phyloP scores from a whole-genome alignment of 2,888 invertebrate species.

The Sinopyrophorus schimmeli region DNA sequence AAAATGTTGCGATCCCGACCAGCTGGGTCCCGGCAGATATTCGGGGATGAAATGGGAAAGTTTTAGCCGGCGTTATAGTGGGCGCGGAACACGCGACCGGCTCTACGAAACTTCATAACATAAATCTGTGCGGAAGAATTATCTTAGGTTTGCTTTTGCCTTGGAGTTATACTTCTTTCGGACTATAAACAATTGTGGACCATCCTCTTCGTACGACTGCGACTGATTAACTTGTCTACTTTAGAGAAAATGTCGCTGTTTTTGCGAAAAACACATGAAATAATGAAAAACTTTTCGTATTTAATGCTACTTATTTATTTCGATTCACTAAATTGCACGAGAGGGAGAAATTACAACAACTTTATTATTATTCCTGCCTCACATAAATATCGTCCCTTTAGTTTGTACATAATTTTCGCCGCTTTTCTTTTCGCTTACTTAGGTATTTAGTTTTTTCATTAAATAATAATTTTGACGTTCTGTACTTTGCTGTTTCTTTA shows the following conservation, averaged over 20 bases:
- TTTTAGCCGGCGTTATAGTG: slow-evolving; percentile 34
- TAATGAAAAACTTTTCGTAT: slow-evolving; percentile 37
- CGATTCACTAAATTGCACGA: slow-evolving; percentile 3
- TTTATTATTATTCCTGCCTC: too few species aligned
- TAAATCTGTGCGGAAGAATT: slow-evolving; percentile 45
- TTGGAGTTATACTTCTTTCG: slow-evolving; percentile 40
- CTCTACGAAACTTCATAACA: slow-evolving; percentile 41
- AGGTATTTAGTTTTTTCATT: too few species aligned
- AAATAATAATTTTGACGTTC: too few species aligned
- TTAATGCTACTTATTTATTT: slow-evolving; percentile 18
- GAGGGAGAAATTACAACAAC: slow-evolving; percentile 3
- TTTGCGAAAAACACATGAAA: slow-evolving; percentile 32
- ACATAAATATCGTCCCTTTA: too few species aligned
- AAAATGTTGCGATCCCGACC: slow-evolving; percentile 41
- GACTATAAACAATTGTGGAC: slow-evolving; percentile 43
- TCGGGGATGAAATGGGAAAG: slow-evolving; percentile 39
- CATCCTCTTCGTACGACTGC: slow-evolving; percentile 36
- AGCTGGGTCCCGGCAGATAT: slow-evolving; percentile 38
- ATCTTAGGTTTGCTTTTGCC: slow-evolving; percentile 41
- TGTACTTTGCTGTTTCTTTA: too few species aligned
- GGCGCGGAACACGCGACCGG: slow-evolving; percentile 37
- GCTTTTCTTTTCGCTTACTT: too few species aligned
- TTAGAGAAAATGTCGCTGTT: slow-evolving; percentile 40
- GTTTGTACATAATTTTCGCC: too few species aligned
- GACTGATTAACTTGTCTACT: slow-evolving; percentile 47